These are phyloP conservation scores for Sebastes miniatus DNA, from an alignment of 2,797 vertebrate genomes.

Conservation along the genomic window DNA sequence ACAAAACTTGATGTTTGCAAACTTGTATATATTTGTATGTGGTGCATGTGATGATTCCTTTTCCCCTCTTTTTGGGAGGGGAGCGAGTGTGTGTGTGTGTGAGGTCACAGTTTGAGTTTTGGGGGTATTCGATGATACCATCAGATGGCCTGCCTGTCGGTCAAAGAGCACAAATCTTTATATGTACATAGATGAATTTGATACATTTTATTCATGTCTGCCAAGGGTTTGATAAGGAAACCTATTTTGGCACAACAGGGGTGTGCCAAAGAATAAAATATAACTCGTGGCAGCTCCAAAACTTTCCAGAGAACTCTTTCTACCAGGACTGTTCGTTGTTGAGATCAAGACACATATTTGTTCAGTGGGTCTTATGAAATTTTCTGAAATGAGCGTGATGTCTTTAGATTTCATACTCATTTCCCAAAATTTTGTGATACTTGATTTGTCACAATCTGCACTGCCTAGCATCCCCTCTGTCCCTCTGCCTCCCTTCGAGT, in stretches of 20 bases:
- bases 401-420: constrained; percentile 13
- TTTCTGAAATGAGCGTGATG: background rate
- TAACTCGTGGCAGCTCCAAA: constrained; percentile 62
- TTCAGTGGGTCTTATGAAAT: constrained; percentile 2
- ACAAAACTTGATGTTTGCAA: constrained; percentile 68
- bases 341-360: constrained; percentile 30
- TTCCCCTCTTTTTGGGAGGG: constrained; percentile 30
- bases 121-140: constrained; percentile 9
- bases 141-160: constrained; percentile 56
- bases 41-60: constrained; percentile 63
- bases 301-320: constrained; percentile 55
- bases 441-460: constrained; percentile 39
- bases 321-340: constrained; percentile 55
- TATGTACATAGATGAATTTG: constrained; percentile 71
- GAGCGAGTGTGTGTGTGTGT: constrained; percentile 32
- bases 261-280: constrained; percentile 55
- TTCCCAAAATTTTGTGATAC: constrained; percentile 1
- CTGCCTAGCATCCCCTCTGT: constrained; percentile 44
- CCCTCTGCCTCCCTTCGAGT: constrained; percentile 23
- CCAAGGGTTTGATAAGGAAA: constrained; percentile 67
- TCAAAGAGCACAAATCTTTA: constrained; percentile 82
- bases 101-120: constrained; percentile 43
- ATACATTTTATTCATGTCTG: constrained; percentile 68
- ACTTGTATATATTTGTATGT: constrained; percentile 78
- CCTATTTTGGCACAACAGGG: constrained; percentile 45